phyloP scores from a whole-genome alignment of 2,888 invertebrate genomes.

The Penaeus monodon region DNA sequence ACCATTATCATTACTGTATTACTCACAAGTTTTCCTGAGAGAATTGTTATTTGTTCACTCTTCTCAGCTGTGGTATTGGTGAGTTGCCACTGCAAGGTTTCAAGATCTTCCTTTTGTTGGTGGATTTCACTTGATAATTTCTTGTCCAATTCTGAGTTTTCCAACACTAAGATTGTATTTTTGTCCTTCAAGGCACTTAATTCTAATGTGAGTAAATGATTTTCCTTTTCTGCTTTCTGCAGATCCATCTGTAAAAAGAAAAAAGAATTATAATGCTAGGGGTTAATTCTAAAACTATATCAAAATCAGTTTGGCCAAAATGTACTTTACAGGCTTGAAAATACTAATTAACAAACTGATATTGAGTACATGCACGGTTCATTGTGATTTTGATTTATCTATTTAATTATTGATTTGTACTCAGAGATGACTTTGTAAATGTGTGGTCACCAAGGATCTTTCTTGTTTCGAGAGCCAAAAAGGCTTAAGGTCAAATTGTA shows the following conservation, averaged over 20 bases:
- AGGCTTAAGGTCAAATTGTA: too few relatives aligned
- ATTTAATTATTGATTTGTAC: too few relatives aligned
- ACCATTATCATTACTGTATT: background rate
- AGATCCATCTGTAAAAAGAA: slow-evolving; percentile 43
- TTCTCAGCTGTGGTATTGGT: slow-evolving; percentile 32
- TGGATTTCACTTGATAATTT: slow-evolving; percentile 25
- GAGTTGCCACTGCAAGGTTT: slow-evolving; percentile 54
- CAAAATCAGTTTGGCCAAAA: too few relatives aligned
- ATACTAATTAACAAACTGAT: background rate
- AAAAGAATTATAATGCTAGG: background rate
- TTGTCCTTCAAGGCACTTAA: slow-evolving; percentile 37
- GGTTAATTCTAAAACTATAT: too few relatives aligned
- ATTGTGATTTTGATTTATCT: too few relatives aligned
- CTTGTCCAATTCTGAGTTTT: slow-evolving; percentile 8
- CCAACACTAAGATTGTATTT: background rate
- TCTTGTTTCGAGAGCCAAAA: too few relatives aligned
- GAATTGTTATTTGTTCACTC: slow-evolving; percentile 10
- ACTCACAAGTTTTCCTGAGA: slow-evolving; percentile 34
- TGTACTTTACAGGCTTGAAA: background rate
- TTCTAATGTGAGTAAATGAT: slow-evolving; percentile 26
- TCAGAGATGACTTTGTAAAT: too few relatives aligned
- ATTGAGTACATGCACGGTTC: background rate
- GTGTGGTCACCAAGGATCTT: too few relatives aligned
- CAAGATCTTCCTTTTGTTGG: slow-evolving; percentile 48
- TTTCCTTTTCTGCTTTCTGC: slow-evolving; percentile 40